Conservation (phyloP, 2,113 vertebrate species). For the Electrona antarctica region DNA sequence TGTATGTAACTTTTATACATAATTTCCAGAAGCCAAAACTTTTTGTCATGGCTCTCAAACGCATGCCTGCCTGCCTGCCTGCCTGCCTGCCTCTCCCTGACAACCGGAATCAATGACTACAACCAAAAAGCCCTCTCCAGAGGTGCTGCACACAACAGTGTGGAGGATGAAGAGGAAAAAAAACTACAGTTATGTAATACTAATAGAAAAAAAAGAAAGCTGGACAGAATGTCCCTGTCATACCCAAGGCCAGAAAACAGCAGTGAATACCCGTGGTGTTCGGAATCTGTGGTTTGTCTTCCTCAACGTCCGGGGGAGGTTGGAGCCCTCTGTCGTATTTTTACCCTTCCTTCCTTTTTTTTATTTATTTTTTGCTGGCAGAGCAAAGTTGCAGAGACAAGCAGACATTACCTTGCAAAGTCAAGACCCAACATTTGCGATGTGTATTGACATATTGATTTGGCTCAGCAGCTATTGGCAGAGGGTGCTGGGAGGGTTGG, state of each 20-base stretch:
- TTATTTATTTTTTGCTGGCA: conserved; percentile 22
- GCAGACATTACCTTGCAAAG: conserved; percentile 77
- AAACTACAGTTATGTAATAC: background rate
- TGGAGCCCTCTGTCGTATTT: conserved; percentile 3
- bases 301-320: conserved; percentile 51
- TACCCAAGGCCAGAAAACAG: conserved; percentile 41
- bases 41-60: too few relatives aligned
- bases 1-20: too few relatives aligned
- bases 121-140: conserved; percentile 3
- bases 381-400: conserved; percentile 74
- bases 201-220: conserved; percentile 23
- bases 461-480: conserved; percentile 77
- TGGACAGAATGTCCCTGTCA: conserved; percentile 38
- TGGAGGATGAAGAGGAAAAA: conserved; percentile 1
- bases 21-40: too few relatives aligned
- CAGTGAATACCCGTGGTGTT: conserved; percentile 21
- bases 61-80: too few relatives aligned
- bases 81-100: too few relatives aligned
- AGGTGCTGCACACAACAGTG: too few relatives aligned
- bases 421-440: conserved; percentile 80
- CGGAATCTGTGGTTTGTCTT: conserved; percentile 32
- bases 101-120: too few relatives aligned
- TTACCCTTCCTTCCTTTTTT: background rate
- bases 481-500: conserved; percentile 65
- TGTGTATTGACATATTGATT: conserved; percentile 78